These are phyloP conservation scores for Torymus texanus DNA, from an alignment of 2,888 invertebrate species.

Conservation along the genomic window DNA sequence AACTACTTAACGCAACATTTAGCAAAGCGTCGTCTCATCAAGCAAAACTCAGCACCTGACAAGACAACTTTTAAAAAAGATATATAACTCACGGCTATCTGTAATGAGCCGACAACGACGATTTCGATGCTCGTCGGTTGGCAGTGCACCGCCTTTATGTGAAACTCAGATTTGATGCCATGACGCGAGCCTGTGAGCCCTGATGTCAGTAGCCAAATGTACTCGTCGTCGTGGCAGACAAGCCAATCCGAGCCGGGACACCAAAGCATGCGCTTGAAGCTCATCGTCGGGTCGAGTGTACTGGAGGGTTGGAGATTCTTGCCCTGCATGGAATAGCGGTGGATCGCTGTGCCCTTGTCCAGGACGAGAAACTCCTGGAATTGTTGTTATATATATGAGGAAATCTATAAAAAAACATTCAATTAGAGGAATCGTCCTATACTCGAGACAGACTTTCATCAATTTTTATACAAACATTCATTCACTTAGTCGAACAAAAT, in stretches of 20 bases:
- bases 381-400: neutral
- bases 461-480: no score
- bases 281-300: conserved; percentile 55
- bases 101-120: conserved; percentile 58
- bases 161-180: conserved; percentile 60
- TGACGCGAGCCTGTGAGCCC: conserved; percentile 27
- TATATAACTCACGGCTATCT: conserved; percentile 56
- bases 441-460: no score
- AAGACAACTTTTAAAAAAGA: neutral
- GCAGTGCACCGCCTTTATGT: conserved; percentile 58
- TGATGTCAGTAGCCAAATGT: conserved; percentile 59
- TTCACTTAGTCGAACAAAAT: no score
- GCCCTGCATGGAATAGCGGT: conserved; percentile 62
- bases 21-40: no score
- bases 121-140: conserved; percentile 56
- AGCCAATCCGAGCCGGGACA: conserved; percentile 51
- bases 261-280: conserved; percentile 62
- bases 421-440: no score
- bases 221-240: conserved; percentile 58
- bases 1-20: no score
- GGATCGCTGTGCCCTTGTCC: conserved; percentile 53
- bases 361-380: conserved; percentile 63
- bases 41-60: no score
- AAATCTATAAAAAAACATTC: no score
- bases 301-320: conserved; percentile 60